Evolutionary conservation across 2,888 invertebrate species (phyloP).

Genomic region (Chorisops tibialis): DNA sequence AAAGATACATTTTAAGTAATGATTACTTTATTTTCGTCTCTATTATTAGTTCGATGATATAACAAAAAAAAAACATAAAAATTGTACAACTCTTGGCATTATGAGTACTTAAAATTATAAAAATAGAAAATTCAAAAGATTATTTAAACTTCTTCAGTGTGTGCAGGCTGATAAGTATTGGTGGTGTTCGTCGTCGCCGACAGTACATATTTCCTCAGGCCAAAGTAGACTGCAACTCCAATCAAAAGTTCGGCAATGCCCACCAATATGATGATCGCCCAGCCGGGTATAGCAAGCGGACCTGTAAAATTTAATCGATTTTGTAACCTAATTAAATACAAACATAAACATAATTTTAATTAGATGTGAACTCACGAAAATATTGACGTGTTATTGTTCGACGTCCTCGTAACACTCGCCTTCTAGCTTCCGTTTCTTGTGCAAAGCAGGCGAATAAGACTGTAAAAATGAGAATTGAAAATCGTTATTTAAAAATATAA

Average conservation of each 20-base stretch:
- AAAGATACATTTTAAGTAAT: too few relatives aligned
- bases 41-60: too few relatives aligned
- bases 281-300: slow-evolving; percentile 66
- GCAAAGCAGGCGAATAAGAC: slow-evolving; percentile 66
- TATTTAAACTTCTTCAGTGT: slow-evolving; percentile 42
- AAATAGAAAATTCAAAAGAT: too few relatives aligned
- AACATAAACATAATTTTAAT: neutral
- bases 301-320: slow-evolving; percentile 49
- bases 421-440: slow-evolving; percentile 70
- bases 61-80: too few relatives aligned
- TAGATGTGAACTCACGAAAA: slow-evolving; percentile 64
- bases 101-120: too few relatives aligned
- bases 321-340: neutral
- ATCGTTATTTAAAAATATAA: slow-evolving; percentile 7
- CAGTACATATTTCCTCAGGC: slow-evolving; percentile 67
- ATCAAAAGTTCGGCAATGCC: slow-evolving; percentile 66
- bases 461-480: slow-evolving; percentile 48
- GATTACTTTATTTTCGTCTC: too few relatives aligned
- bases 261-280: slow-evolving; percentile 69
- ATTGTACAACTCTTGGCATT: too few relatives aligned
- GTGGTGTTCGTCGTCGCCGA: slow-evolving; percentile 44
- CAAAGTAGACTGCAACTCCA: slow-evolving; percentile 66
- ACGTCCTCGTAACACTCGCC: slow-evolving; percentile 75
- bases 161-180: slow-evolving; percentile 48
- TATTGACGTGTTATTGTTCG: slow-evolving; percentile 75